Percentiles rank a stretch among this genome's conserved stretches.
Conservation (phyloP, 2,113 vertebrate genomes). For the Anolis carolinensis region DNA sequence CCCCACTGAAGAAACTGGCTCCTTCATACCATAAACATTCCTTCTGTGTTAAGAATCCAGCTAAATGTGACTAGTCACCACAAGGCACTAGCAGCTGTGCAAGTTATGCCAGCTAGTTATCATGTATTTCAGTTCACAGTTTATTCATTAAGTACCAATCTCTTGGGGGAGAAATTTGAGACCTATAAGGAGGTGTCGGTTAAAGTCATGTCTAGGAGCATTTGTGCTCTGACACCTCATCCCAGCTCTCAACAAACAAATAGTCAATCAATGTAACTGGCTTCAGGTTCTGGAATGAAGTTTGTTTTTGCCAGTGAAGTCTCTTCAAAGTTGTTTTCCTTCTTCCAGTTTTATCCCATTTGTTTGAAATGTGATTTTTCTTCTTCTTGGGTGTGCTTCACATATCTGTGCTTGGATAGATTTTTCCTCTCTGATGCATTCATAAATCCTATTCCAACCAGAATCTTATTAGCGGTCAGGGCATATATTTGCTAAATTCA, state of each 20-base stretch:
- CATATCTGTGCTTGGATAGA: not conserved
- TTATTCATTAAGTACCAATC: not conserved
- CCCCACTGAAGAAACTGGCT: not conserved
- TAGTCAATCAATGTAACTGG: not conserved
- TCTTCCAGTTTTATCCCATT: conserved; percentile 16
- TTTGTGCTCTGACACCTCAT: conserved; percentile 27
- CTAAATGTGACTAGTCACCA: rapidly evolving
- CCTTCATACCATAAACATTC: not conserved
- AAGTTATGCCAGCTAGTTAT: not conserved
- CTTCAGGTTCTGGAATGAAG: not conserved
- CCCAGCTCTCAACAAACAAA: conserved; percentile 17
- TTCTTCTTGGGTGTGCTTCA: conserved; percentile 3
- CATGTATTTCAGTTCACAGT: not conserved
- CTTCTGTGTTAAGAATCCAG: not conserved
- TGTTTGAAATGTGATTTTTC: not conserved
- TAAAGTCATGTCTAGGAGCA: not conserved
- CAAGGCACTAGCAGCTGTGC: not conserved
- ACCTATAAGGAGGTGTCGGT: not conserved
- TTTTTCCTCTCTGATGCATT: conserved; percentile 6
- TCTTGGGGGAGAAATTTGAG: not conserved
- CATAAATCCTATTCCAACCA: conserved; percentile 6
- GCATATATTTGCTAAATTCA: not conserved
- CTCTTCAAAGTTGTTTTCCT: conserved; percentile 1
- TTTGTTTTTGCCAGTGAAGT: not conserved
- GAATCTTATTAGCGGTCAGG: not conserved